Percentiles rank a stretch among this genome's conserved stretches.
Conservation (phyloP, 2,113 vertebrate species). For the Sigmodon hispidus region DNA sequence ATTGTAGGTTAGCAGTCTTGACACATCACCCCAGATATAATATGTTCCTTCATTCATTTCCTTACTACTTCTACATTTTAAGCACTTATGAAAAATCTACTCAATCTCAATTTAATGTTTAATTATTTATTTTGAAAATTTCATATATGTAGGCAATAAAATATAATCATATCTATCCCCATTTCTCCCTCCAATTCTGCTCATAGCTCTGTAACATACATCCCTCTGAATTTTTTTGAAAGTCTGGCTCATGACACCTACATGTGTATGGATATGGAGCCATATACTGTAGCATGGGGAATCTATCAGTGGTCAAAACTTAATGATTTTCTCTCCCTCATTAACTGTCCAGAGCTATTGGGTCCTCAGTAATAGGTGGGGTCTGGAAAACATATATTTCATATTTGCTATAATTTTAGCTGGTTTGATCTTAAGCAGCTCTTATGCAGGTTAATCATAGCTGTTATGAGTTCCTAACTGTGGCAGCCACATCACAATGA, state of each 20-base stretch:
- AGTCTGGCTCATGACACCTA: background rate
- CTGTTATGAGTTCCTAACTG: background rate
- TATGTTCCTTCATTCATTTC: background rate
- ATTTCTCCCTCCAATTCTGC: background rate
- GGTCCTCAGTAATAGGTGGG: background rate
- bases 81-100: background rate
- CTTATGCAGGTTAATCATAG: background rate
- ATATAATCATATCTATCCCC: background rate
- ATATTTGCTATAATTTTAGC: background rate
- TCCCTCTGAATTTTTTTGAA: background rate
- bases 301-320: too few species aligned
- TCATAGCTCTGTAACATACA: background rate
- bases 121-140: background rate
- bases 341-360: too few species aligned
- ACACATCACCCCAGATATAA: background rate
- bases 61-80: background rate
- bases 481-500: background rate
- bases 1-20: background rate
- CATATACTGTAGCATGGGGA: background rate
- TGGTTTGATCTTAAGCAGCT: background rate
- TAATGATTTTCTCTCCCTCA: background rate
- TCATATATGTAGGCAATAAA: background rate
- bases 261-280: background rate
- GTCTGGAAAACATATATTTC: too few species aligned
- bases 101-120: background rate